Evolutionary conservation across 2,888 invertebrate genomes (phyloP).

Genomic region (Brenthis hecate): DNA sequence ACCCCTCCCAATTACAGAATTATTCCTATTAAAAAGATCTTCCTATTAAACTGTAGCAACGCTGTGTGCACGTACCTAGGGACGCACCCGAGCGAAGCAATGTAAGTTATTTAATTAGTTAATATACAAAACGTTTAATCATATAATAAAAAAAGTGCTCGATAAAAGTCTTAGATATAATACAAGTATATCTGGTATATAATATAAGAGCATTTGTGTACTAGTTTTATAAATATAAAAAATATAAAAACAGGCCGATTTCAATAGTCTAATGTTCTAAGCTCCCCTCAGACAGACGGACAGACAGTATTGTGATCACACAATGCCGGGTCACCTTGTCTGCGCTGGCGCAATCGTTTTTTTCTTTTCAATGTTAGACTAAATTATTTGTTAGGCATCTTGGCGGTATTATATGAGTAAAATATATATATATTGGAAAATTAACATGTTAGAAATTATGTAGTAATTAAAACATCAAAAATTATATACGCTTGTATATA

Average conservation of each 20-base stretch:
- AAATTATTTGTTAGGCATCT: constrained; percentile 13
- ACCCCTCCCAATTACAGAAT: no score
- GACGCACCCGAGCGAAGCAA: no score
- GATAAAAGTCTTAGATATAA: no score
- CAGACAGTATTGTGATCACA: constrained; percentile 39
- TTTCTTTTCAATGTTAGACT: constrained; percentile 23
- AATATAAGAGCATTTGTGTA: constrained; percentile 4
- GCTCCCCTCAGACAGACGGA: constrained; percentile 35
- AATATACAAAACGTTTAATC: no score
- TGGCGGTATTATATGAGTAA: background rate
- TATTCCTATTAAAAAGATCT: no score
- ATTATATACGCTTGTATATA: no score
- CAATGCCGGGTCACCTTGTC: constrained; percentile 47
- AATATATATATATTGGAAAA: background rate
- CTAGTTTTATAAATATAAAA: constrained; percentile 11
- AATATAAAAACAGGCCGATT: constrained; percentile 28
- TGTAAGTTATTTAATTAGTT: no score
- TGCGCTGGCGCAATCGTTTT: constrained; percentile 28
- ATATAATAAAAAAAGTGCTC: no score
- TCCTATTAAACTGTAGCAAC: no score
- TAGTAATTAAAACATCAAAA: no score
- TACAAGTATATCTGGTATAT: background rate
- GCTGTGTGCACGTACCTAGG: no score
- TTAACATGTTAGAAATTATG: no score
- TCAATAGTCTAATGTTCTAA: constrained; percentile 36